phyloP scores from a whole-genome alignment of 2,113 vertebrate species.

The Phalacrocorax carbo region DNA sequence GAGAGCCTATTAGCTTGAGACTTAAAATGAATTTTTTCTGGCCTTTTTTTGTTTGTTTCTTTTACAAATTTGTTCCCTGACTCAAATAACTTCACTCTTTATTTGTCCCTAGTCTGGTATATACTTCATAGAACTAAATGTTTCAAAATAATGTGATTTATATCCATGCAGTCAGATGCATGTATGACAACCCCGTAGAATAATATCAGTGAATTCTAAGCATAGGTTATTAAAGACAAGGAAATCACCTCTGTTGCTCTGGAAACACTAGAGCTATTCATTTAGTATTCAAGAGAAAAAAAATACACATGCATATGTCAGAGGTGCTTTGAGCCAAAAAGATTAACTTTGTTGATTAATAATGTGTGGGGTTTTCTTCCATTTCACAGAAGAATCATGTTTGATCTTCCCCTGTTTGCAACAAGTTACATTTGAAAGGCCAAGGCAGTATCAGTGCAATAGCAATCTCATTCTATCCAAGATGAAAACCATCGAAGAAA shows the following conservation, averaged over 20 bases:
- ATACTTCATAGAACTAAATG: neutral
- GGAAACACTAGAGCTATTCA: neutral
- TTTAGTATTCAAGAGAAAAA: neutral
- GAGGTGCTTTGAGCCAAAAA: neutral
- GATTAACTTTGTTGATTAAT: neutral
- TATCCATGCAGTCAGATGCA: neutral
- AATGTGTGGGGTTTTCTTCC: neutral
- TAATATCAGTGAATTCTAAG: neutral
- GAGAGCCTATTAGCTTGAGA: neutral
- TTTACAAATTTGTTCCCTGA: neutral
- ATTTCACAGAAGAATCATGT: neutral
- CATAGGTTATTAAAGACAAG: neutral
- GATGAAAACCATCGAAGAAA: neutral
- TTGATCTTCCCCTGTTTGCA: conserved; percentile 20
- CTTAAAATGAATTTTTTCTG: neutral
- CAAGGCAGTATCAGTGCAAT: neutral
- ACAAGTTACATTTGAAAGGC: conserved; percentile 32
- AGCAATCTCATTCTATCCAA: conserved; percentile 4
- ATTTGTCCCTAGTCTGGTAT: neutral
- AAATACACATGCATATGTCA: neutral
- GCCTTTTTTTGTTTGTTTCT: neutral
- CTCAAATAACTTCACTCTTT: neutral
- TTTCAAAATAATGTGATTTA: neutral
- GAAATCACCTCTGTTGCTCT: neutral
- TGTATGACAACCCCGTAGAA: neutral